Percentiles rank a stretch among this genome's conserved stretches.
Evolutionary conservation across 2,797 vertebrate species (phyloP).

Genomic region (Danio jaintianensis): DNA sequence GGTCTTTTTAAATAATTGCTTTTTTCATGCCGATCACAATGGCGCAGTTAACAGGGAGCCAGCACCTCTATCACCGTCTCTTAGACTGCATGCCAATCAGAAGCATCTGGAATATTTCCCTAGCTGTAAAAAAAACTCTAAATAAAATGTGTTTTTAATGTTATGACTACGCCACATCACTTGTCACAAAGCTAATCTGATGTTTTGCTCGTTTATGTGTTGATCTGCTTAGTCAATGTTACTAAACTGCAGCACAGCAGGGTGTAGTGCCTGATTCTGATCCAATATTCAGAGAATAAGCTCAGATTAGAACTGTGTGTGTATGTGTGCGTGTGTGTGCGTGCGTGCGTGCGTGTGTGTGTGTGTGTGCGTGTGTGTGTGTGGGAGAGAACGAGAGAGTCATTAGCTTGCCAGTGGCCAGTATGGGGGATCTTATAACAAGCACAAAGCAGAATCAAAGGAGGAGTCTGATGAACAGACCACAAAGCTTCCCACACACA

Average conservation of each 20-base stretch:
- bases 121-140: neutral
- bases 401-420: constrained; percentile 45
- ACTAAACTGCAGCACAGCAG: constrained; percentile 13
- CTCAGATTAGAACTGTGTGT: constrained; percentile 7
- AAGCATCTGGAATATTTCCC: neutral
- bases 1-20: constrained; percentile 26
- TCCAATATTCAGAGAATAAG: constrained; percentile 12
- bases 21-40: constrained; percentile 13
- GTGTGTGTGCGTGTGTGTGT: constrained; percentile 13
- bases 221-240: constrained; percentile 12
- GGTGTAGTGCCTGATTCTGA: constrained; percentile 6
- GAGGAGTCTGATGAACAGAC: constrained; percentile 35
- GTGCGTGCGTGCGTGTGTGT: constrained; percentile 30
- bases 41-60: constrained; percentile 19
- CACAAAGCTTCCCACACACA: constrained; percentile 45
- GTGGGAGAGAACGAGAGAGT: constrained; percentile 30
- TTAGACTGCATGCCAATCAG: constrained; percentile 9
- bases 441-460: constrained; percentile 52
- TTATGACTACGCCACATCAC: neutral
- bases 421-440: constrained; percentile 45
- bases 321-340: constrained; percentile 7
- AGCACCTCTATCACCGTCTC: constrained; percentile 25
- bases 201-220: neutral
- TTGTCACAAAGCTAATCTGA: neutral
- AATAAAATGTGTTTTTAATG: constrained; percentile 2